Evolutionary conservation across 2,797 vertebrate genomes (phyloP), one percentile per base, ranked within the genome.

Genomic region (Epinephelus malabaricus): DNA sequence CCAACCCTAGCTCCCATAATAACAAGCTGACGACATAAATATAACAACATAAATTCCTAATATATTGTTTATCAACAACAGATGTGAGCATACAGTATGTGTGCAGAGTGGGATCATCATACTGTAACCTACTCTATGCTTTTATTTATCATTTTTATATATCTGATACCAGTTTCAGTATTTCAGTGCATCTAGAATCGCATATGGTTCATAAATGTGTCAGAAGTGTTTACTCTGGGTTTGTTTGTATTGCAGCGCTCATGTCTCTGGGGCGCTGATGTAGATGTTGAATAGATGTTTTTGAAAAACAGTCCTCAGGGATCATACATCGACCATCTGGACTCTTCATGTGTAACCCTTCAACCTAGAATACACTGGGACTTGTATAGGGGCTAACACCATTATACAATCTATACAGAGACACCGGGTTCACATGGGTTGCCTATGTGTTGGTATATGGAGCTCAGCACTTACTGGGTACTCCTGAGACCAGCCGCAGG

Each of bases 401-500:
- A 46, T 67, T 72, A 34, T 30, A 51, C 18, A 46, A n/a, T 9
- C 58, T 5, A 69, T 14, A 27, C 1, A 61, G 14, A 21, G 65
- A 19, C 17, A 46, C 30, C 61, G 17, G 1, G 6, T 61, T 27
- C 1, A 21, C 17, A 3, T 19, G 23, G 14, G 23, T 38, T 64
- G 17, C 2, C 25, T 34, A 21, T 55, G 27, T 50, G 34, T 64
- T 71, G 19, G 23, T 21, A 6, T 58, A 19, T 9, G 15, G 10
- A 54, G 55, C 23, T 66, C 17, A 69, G 38, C 53, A 95, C 98
- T 98, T 95, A 99, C 98, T 99, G 96, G 98, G 98, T 93, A 99
- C 98, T 96, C 98, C 98, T 95, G 98, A 99, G 92, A 99, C 98
- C 86, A 99, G 97, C 91, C 98, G 97, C 88, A 99, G 97, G 91